Base-by-base conservation (phyloP, 2,797 vertebrate species). In the Euthynnus affinis region DNA sequence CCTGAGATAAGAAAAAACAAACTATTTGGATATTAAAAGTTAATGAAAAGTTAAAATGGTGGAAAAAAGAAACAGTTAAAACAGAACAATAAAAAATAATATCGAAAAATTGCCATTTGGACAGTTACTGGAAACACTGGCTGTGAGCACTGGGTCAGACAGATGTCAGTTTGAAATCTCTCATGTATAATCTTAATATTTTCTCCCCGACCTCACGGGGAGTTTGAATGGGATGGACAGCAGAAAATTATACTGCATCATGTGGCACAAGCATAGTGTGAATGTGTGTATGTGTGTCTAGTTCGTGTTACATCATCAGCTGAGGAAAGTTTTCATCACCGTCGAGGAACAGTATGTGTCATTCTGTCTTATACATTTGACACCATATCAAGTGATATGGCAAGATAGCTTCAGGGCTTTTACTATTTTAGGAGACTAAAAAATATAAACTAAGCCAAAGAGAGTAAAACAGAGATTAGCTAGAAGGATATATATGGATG, bases 271-370 rank as follows among this genome's bases (percentile, higher is more conserved):
- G 42, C 29, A 1, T 42, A 2, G 15, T 10, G 17, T 53, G 68
- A 17, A 37, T 62, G 59, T 58, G 70, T 13, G n/a, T 29, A 18
- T n/a, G 56, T 4, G 59, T 34, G 57, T 78, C 20, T 8, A 56
- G 76, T 66, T 83, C 37, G 1, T 56, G 62, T 90, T 84, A 76
- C 84, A 86, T 82, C 86, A 83, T 85, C 74, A 76, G 82, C 73
- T 6, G 71, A 64, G 73, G 46, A 78, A 64, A 27, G 72, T 70
- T 90, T 88, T 89, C 80, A 86, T 89, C 84, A 74, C 64, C 42
- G 2, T 15, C 0, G 27, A 74, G 57, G 25, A 4, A 13, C 40
- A 42, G 40, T 18, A 49, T 37, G 61, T 61, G 81, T 61, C 77
- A 14, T 71, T 23, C 61, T 10, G 18, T 68, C 48, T 61, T 32